Evolutionary conservation across 2,797 vertebrate genomes (phyloP).

Genomic region (Acridotheres tristis): DNA sequence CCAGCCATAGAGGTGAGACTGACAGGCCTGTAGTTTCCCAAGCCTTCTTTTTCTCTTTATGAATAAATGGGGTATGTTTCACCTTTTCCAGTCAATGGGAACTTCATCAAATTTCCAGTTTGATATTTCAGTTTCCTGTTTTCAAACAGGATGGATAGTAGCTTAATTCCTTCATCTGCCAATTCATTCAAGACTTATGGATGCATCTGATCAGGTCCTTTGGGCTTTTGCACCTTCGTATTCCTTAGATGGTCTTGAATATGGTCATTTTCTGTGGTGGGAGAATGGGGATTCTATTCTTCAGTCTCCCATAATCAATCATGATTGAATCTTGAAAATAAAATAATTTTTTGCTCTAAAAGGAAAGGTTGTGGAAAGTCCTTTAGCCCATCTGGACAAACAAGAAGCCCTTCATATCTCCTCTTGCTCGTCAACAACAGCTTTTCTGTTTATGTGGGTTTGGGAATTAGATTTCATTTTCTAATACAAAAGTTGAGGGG

Average conservation of each 20-base stretch:
- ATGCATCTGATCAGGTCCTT: background rate
- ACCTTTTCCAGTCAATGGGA: background rate
- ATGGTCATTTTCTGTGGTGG: background rate
- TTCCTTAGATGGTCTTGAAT: background rate
- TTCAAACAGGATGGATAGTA: no score
- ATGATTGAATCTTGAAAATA: background rate
- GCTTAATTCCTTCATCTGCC: background rate
- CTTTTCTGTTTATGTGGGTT: background rate
- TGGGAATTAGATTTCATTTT: background rate
- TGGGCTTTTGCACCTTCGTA: background rate
- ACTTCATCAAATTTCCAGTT: background rate
- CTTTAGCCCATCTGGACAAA: background rate
- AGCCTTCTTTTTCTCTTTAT: background rate
- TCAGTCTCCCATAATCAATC: background rate
- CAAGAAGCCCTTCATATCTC: background rate
- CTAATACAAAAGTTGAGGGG: background rate
- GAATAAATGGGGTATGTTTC: background rate
- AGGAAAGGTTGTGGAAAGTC: background rate
- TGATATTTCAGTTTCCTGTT: background rate
- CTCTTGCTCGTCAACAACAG: background rate
- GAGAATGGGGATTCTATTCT: background rate
- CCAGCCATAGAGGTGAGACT: background rate
- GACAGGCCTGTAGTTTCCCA: background rate
- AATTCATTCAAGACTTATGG: background rate
- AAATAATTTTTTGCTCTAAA: background rate